Conservation (phyloP, 2,888 invertebrate species). For the Elegia similella region DNA sequence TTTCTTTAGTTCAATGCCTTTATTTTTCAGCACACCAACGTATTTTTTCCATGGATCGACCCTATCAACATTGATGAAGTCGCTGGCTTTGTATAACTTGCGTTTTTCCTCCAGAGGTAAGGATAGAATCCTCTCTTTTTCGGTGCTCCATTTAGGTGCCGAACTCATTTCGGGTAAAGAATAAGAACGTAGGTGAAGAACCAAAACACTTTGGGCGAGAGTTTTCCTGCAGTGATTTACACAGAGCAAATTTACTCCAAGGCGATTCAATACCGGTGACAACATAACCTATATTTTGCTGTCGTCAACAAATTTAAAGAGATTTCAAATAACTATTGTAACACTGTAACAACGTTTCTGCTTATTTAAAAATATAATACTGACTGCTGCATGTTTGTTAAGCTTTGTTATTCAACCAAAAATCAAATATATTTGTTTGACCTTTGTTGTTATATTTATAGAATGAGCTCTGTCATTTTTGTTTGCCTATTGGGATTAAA, state of each 20-base stretch:
- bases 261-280: not conserved
- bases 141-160: slow-evolving; percentile 64
- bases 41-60: slow-evolving; percentile 82
- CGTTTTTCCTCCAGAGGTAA: slow-evolving; percentile 80
- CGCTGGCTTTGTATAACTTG: slow-evolving; percentile 64
- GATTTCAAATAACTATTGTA: too few relatives aligned
- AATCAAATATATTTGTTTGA: too few relatives aligned
- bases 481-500: too few relatives aligned
- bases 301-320: too few relatives aligned
- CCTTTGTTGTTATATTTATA: too few relatives aligned
- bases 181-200: slow-evolving; percentile 30
- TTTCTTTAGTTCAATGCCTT: slow-evolving; percentile 57
- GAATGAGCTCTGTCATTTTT: too few relatives aligned
- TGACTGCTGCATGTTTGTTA: too few relatives aligned
- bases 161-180: slow-evolving; percentile 61
- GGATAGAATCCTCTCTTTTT: slow-evolving; percentile 76
- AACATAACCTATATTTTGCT: not conserved
- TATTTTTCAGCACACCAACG: slow-evolving; percentile 45
- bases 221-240: not conserved
- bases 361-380: too few relatives aligned
- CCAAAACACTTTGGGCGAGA: slow-evolving; percentile 1
- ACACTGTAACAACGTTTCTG: too few relatives aligned
- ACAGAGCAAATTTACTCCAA: too few relatives aligned
- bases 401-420: too few relatives aligned
- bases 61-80: slow-evolving; percentile 60